These are phyloP conservation scores for Aelia acuminata DNA, from an alignment of 2,888 invertebrate species.

Conservation along the genomic window DNA sequence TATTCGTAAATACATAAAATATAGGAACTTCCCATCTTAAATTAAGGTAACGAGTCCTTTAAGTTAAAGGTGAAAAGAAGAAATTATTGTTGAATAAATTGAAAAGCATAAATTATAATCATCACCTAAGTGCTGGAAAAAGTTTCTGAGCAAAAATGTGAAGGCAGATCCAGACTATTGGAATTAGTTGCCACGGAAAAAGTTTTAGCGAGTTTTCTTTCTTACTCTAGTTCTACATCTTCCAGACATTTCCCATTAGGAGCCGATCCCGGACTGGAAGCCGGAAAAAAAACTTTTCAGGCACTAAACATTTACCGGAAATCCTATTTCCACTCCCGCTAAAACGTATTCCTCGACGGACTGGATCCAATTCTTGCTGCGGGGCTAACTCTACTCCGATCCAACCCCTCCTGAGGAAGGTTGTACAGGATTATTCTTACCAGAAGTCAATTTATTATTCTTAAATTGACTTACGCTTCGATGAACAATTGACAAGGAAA, in stretches of 20 bases:
- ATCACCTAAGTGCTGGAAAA: neutral
- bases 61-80: neutral
- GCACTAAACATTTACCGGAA: conserved; percentile 2
- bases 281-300: neutral
- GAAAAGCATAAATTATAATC: neutral
- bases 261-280: neutral
- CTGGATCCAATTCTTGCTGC: neutral
- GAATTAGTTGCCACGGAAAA: neutral
- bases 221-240: conserved; percentile 17
- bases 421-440: no score
- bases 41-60: neutral
- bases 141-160: neutral
- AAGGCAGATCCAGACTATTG: neutral
- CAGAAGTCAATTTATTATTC: no score
- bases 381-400: neutral
- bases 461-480: no score
- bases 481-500: no score
- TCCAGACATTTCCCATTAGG: conserved; percentile 28
- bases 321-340: neutral
- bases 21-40: neutral
- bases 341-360: neutral
- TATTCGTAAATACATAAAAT: no score
- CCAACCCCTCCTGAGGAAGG: neutral
- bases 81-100: neutral
- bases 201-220: conserved; percentile 27